Evolutionary conservation across 2,797 vertebrate genomes (phyloP), one percentile per base, ranked within the genome.

Genomic region (Pampus argenteus): DNA sequence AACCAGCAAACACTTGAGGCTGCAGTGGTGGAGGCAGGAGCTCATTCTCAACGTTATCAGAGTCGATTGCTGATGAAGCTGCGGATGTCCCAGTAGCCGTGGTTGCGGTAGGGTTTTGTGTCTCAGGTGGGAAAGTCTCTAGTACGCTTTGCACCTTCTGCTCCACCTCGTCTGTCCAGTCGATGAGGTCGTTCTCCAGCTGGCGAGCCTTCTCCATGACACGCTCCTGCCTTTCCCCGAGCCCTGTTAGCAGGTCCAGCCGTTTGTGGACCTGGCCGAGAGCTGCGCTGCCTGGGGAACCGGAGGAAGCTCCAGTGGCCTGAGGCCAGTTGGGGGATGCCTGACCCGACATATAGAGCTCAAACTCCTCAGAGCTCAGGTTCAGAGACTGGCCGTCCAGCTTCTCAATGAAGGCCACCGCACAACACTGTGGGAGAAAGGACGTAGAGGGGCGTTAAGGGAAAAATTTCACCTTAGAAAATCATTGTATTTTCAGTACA

Each of bases 371-470:
- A 22, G 96, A 88, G 87, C 94, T 98, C 64, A 99, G 89, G 71
- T 99, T 99, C 73, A 99, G 89, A 49, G 97, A 98, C 89, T 97
- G 96, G 29, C 95, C 97, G 7, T 99, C 98, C 79, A 99, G 89
- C 77, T 99, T 99, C 89, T 99, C 98, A 61, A 99, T 99, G 92
- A 99, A 99, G 74, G 98, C 96, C 84, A 99, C 96, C 0, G 98
- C 96, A 31, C 98, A 99, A 86, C 98, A 99, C 98, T 99, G 73
- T n/a, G 3, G 73, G 60, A 63, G 22, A 66, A 14, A 40, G 14
- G 20, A 71, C 3, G 23, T 2, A 18, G 6, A 34, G n/a, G 25
- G n/a, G 56, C 17, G 59, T 62, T 66, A 63, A 45, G n/a, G 14
- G 3, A 8, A 25, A 36, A 44, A 14, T 8, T 8, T 59, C 42